Evolutionary conservation across 2,888 invertebrate species (phyloP).

Genomic region (Luperina testacea): DNA sequence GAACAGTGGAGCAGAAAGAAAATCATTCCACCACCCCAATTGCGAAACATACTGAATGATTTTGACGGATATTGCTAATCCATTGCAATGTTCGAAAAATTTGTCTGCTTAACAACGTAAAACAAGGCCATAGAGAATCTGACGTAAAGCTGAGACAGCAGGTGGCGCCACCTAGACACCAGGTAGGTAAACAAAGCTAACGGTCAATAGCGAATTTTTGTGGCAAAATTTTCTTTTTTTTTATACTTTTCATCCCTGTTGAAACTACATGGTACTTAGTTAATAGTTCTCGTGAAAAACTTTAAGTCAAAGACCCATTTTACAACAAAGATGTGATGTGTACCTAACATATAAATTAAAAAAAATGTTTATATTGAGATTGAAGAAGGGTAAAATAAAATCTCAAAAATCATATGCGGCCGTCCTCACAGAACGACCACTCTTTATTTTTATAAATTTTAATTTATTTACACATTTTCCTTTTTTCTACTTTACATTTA

Average conservation of each 20-base stretch:
- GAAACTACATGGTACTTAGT: background rate
- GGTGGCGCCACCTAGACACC: background rate
- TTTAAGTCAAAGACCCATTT: no score
- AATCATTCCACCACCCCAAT: background rate
- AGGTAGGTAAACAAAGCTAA: background rate
- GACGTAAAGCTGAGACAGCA: background rate
- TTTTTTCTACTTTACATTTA: conserved; percentile 89
- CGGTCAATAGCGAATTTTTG: no score
- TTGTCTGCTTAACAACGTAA: no score
- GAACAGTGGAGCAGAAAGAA: background rate
- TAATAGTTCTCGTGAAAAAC: background rate
- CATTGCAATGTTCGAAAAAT: no score
- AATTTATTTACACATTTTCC: conserved; percentile 89
- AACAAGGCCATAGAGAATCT: background rate
- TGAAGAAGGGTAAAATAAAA: conserved; percentile 55
- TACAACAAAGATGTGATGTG: no score
- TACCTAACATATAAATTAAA: no score
- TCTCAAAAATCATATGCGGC: conserved; percentile 75
- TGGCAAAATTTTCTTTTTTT: no score
- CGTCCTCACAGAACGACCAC: conserved; percentile 87
- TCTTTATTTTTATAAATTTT: conserved; percentile 90
- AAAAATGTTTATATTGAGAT: background rate
- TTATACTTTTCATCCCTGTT: no score
- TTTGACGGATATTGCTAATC: no score
- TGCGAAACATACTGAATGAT: no score